Conservation (phyloP, 2,797 vertebrate species). For the Orestias chungarensis region DNA sequence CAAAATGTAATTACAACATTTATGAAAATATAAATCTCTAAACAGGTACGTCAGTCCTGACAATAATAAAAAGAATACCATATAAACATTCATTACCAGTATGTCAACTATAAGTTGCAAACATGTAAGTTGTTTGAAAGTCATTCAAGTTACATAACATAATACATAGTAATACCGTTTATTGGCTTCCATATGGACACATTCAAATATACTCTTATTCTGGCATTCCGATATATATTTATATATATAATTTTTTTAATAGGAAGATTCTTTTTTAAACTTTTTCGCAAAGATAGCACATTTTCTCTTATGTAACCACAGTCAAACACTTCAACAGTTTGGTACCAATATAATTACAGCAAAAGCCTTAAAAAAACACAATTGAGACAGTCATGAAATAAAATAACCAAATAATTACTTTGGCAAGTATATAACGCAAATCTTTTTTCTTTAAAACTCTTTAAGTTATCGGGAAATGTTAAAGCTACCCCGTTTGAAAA, state of each 20-base stretch:
- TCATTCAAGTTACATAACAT: slow-evolving; percentile 98
- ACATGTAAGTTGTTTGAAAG: slow-evolving; percentile 96
- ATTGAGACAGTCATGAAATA: slow-evolving; percentile 59
- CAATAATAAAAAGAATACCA: slow-evolving; percentile 99
- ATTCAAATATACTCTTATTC: slow-evolving; percentile 89
- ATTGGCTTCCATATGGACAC: slow-evolving; percentile 91
- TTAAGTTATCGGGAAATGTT: slow-evolving; percentile 63
- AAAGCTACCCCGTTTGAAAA: slow-evolving; percentile 76
- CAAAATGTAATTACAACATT: slow-evolving; percentile 99
- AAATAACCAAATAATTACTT: slow-evolving; percentile 76
- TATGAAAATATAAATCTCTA: slow-evolving; percentile 99
- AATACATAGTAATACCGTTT: slow-evolving; percentile 81
- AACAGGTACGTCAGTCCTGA: slow-evolving; percentile 92
- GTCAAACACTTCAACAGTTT: slow-evolving; percentile 78
- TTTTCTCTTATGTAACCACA: slow-evolving; percentile 76
- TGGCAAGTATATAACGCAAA: slow-evolving; percentile 77
- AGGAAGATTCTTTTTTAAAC: slow-evolving; percentile 72
- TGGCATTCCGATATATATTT: slow-evolving; percentile 86
- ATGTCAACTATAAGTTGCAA: slow-evolving; percentile 93
- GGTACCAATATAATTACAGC: slow-evolving; percentile 80
- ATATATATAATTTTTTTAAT: slow-evolving; percentile 68
- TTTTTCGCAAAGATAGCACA: slow-evolving; percentile 78
- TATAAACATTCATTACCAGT: slow-evolving; percentile 99
- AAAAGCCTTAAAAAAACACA: slow-evolving; percentile 72
- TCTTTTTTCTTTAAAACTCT: slow-evolving; percentile 48